Base-by-base conservation (phyloP, 2,797 vertebrate genomes). In the Pipistrellus kuhlii region DNA sequence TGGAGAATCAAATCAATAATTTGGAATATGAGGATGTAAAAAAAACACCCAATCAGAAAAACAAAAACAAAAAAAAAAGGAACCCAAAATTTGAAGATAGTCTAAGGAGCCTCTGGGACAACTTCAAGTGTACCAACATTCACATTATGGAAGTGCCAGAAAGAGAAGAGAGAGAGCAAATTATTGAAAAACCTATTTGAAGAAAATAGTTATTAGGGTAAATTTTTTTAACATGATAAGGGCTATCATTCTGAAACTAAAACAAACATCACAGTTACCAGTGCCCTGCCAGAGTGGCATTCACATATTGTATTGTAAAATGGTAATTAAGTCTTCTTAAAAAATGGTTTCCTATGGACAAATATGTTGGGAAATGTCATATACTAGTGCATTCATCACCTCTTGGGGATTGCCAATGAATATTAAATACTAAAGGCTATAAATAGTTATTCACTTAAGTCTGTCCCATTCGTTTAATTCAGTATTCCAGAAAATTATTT, bases 231-330 rank as follows among this genome's bases (percentile, higher is more conserved):
- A 75, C 7, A 14, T 27, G 20, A 20, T 53, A 32, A 59, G 38
- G 10, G 72, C n/a, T 59, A 48, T 66, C 55, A 82, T 80, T 80
- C 13, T 53, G 71, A 94, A 94, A 89, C 6, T 48, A 35, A 85
- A 91, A 41, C 15, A 4, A 87, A 85, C 41, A 20, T 32, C 30
- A 76, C 20, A 89, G 32, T 71, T 44, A 80, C 83, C 2, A 44
- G 38, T 32, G 8, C 8, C 32, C 62, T 41, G 25, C 3, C 14
- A 53, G 30, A 46, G 13, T 7, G 48, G 51, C 27, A 83, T 2
- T 35, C 62, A 68, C 0, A 0, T 46, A 48, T 23, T 68, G 1
- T 44, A 68, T 68, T 75, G 1, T 62, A 91, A 88, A 32, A 48
- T 23, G 8, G 23, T 59, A 75, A 32, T 57, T 59, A 81, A 84